A percentile compares a stretch with the other conserved stretches of the same genome.
Conservation (phyloP, 2,113 vertebrate genomes). For the Psammodynastes pulverulentus region DNA sequence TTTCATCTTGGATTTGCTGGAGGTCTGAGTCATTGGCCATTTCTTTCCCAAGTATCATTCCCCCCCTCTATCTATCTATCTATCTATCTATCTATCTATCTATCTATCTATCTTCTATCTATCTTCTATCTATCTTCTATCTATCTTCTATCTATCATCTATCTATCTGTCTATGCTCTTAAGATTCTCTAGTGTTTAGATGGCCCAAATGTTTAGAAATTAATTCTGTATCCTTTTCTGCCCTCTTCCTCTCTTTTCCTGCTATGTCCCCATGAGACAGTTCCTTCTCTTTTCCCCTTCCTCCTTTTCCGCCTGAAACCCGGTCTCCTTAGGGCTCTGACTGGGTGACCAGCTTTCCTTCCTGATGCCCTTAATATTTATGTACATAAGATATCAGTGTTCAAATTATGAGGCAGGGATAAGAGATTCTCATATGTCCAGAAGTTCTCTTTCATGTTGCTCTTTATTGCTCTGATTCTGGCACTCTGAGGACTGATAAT, state of each 20-base stretch:
- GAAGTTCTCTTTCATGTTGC: background rate
- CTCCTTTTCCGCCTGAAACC: background rate
- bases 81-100: too few species aligned
- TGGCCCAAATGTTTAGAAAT: background rate
- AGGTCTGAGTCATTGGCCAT: conserved; percentile 1
- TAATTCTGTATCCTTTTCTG: background rate
- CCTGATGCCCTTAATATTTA: background rate
- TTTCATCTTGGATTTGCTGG: background rate
- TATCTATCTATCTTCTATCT: too few species aligned
- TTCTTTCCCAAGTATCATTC: background rate
- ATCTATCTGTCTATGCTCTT: too few species aligned
- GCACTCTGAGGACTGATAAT: background rate
- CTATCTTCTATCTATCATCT: too few species aligned
- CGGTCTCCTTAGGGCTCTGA: background rate
- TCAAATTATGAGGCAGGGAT: too few species aligned
- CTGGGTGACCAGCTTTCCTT: background rate
- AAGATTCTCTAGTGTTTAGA: background rate
- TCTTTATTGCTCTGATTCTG: background rate
- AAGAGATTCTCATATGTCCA: background rate
- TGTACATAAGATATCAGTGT: background rate
- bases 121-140: too few species aligned
- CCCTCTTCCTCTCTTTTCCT: background rate
- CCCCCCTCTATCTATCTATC: too few species aligned
- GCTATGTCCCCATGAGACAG: background rate
- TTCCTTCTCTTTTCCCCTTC: background rate